Evolutionary conservation across 2,797 vertebrate species (phyloP).

Genomic region (Labroides dimidiatus): DNA sequence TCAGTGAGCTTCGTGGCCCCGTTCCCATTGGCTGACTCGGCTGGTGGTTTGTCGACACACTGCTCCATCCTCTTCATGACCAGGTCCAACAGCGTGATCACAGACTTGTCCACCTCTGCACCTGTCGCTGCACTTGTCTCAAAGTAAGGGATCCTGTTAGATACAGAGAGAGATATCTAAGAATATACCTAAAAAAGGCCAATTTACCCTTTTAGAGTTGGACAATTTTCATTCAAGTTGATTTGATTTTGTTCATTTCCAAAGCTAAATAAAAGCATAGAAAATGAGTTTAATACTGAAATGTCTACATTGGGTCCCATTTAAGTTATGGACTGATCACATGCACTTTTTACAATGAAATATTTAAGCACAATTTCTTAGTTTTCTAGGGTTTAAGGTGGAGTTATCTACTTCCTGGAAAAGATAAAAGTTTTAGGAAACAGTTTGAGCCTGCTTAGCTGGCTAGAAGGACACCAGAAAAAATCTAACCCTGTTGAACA

Average conservation of each 20-base stretch:
- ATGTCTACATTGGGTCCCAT: too few species aligned
- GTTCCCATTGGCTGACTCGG: constrained; percentile 85
- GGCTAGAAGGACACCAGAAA: constrained; percentile 26
- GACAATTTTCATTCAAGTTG: too few species aligned
- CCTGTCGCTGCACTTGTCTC: constrained; percentile 95
- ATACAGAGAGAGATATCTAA: background rate
- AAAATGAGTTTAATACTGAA: too few species aligned
- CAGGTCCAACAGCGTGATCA: constrained; percentile 93
- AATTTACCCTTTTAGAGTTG: background rate
- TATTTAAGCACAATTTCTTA: background rate
- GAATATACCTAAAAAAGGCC: background rate
- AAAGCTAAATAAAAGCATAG: too few species aligned
- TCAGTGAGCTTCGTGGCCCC: constrained; percentile 85
- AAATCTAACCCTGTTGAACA: background rate
- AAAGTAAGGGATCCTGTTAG: constrained; percentile 92
- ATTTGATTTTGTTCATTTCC: too few species aligned
- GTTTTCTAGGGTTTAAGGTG: constrained; percentile 2
- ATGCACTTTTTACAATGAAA: background rate
- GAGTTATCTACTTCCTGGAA: constrained; percentile 7
- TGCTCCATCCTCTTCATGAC: constrained; percentile 99
- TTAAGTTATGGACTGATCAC: background rate
- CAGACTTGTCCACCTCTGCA: constrained; percentile 90
- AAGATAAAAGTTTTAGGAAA: constrained; percentile 8
- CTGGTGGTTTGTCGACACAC: constrained; percentile 90
- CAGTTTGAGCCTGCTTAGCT: background rate